Conservation (phyloP, 2,888 invertebrate genomes). For the Phytoseiulus persimilis region DNA sequence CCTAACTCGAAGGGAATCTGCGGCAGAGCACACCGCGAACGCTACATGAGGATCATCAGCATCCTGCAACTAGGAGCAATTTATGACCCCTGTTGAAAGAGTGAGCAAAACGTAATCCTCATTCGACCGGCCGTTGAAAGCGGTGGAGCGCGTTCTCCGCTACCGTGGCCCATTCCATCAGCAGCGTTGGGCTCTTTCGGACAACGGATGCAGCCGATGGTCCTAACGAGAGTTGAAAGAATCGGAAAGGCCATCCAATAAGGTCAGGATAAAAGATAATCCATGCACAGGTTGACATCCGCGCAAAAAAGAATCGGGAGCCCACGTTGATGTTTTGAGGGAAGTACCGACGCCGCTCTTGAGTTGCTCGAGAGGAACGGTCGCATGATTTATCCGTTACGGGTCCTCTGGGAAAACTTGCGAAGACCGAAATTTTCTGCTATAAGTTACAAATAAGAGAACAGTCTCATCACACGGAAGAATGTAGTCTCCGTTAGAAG, state of each 20-base stretch:
- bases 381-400: no score
- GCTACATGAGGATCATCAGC: not conserved
- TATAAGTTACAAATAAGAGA: no score
- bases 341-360: no score
- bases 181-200: not conserved
- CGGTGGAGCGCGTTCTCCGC: not conserved
- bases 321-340: no score
- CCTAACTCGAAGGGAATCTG: not conserved
- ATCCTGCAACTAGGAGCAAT: not conserved
- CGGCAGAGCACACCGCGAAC: not conserved
- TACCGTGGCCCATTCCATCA: not conserved
- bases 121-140: not conserved
- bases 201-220: not conserved
- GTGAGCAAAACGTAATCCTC: not conserved
- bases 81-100: not conserved
- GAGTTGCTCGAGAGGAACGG: no score
- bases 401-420: no score
- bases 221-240: not conserved
- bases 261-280: no score
- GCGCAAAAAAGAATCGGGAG: no score
- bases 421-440: no score
- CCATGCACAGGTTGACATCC: no score
- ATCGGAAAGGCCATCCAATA: not conserved
- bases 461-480: no score
- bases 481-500: no score